phyloP scores from a whole-genome alignment of 2,797 vertebrate genomes.

The Tragopan temminckii region DNA sequence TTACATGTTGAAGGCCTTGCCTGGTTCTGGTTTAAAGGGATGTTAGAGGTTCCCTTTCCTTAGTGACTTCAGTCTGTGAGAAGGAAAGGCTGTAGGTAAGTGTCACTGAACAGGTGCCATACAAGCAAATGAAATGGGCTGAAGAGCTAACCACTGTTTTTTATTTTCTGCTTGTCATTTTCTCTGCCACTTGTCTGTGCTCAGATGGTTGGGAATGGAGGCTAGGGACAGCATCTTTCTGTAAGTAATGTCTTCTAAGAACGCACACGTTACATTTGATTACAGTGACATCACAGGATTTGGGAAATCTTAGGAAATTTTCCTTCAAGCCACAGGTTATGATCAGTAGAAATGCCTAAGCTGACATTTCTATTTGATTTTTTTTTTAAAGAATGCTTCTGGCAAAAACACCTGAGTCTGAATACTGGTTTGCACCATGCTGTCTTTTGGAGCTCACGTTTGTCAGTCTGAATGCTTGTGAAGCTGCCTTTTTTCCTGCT shows the following conservation, averaged over 20 bases:
- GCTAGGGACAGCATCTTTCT: not conserved
- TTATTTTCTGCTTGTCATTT: not conserved
- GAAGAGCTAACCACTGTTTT: not conserved
- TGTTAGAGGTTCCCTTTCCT: not conserved
- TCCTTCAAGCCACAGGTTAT: not conserved
- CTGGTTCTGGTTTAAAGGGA: slow-evolving; percentile 12
- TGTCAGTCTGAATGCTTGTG: not conserved
- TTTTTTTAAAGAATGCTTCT: not conserved
- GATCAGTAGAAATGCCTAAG: not conserved
- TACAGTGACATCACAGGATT: not conserved
- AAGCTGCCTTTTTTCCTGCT: not conserved
- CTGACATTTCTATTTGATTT: not conserved
- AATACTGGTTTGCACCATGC: not conserved
- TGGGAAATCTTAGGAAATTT: not conserved
- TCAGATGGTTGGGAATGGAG: not conserved
- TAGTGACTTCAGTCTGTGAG: not conserved
- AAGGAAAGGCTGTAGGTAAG: not conserved
- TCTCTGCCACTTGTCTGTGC: not conserved
- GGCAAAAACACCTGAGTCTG: not conserved
- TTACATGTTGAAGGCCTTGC: not conserved
- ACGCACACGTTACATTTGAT: accelerated
- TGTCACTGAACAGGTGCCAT: not conserved
- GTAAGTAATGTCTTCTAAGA: not conserved
- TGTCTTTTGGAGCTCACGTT: no score
- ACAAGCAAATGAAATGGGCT: not conserved